Base-by-base conservation (phyloP, 37 sponge, comb jelly and placozoan species). In the Halisarca cf. caerulea region DNA sequence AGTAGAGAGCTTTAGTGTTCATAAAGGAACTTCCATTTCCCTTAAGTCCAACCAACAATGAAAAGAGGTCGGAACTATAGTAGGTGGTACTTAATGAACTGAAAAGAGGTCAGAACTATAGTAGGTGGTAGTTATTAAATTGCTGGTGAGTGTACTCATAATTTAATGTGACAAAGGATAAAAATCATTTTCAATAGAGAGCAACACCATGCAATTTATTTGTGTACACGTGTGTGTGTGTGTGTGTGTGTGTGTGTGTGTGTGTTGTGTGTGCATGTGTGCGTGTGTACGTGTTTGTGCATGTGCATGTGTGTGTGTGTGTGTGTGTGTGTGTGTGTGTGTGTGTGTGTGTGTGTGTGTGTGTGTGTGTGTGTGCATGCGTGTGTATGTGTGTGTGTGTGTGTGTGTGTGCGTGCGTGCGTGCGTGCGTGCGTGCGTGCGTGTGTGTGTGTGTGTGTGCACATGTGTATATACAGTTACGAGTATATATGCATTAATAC, bases 291-390 rank as follows among this genome's bases (percentile, higher is more conserved):
- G 15, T 62, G 64, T 27, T 5, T 62, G 64, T 27, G 64, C 64
- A 27, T 27, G 64, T 27, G 64, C 64, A 23, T 27, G 64, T 27
- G 64, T 27, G 64, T 27, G 64, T 62, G 64, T 62, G 64, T 62
- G 64, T 62, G 64, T 62, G 64, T 62, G 64, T 62, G 64, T 62
- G 64, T 62, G 64, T 62, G 64, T 62, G 64, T 62, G 64, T 62
- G 64, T 62, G 64, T 62, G 64, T 62, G 64, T 62, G 64, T 27
- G 64, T 62, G 30, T 15, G 64, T 15, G 64, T 62, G 64, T 27
- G 30, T 15, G 23, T 62, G 8, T 15, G 23, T 62, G 64, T 23
- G 30, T 62, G 64, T 62, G 64, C 15, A 23, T 62, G 23, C 15
- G 64, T 62, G 64, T 62, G 64, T 62, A 23, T 62, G 64, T 62